A percentile compares a stretch with the other conserved stretches of the same genome.
phyloP scores from a whole-genome alignment of 2,113 vertebrate genomes.

The Synodontis membranacea region DNA sequence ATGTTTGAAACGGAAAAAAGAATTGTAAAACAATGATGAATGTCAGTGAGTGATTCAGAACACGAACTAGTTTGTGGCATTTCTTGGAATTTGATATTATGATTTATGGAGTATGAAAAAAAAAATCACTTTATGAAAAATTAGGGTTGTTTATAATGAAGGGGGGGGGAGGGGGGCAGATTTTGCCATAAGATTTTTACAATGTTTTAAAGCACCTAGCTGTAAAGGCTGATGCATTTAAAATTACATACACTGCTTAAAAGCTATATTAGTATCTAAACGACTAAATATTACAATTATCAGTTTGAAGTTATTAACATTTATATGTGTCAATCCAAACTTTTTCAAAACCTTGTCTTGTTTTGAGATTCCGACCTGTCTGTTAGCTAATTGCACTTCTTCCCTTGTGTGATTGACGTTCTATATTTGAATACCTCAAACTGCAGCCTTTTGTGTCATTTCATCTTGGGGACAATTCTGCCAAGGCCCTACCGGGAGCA shows the following conservation, averaged over 20 bases:
- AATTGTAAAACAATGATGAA: constrained; percentile 11
- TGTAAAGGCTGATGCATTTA: neutral
- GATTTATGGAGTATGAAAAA: constrained; percentile 13
- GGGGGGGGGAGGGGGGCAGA: neutral
- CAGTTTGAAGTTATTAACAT: neutral
- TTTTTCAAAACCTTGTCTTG: neutral
- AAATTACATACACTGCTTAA: neutral
- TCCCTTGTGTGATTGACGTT: neutral
- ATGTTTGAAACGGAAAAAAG: constrained; percentile 11
- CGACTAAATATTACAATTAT: neutral
- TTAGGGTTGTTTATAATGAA: neutral
- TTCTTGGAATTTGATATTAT: constrained; percentile 6
- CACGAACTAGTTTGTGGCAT: constrained; percentile 17
- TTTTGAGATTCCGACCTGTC: neutral
- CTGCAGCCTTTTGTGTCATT: constrained; percentile 12
- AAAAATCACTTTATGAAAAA: neutral
- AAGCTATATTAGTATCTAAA: constrained; percentile 9
- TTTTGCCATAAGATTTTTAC: neutral
- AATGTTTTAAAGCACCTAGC: neutral
- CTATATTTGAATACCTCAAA: constrained; percentile 7
- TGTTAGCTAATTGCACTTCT: neutral
- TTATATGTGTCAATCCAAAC: neutral
- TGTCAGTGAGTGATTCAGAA: constrained; percentile 10
- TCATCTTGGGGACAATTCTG: neutral
- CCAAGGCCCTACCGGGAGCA: neutral